phyloP scores from a whole-genome alignment of 2,888 invertebrate genomes.

The Nomada ruficornis region DNA sequence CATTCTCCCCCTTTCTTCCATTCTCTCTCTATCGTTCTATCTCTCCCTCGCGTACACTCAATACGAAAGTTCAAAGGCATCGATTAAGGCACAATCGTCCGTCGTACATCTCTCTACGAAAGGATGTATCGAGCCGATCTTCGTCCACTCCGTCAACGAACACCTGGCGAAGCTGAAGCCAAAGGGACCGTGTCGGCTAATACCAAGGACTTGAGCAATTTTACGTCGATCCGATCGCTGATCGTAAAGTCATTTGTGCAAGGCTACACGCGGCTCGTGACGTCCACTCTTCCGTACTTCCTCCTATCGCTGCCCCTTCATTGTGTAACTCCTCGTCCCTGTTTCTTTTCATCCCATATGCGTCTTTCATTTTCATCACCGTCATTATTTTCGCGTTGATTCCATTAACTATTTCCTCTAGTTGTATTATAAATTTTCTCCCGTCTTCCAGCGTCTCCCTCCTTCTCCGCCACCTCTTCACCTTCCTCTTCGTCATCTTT shows the following conservation, averaged over 20 bases:
- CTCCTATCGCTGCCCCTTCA: background rate
- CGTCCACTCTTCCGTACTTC: conserved; percentile 24
- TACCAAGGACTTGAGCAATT: conserved; percentile 74
- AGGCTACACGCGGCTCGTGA: conserved; percentile 23
- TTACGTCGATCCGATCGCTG: conserved; percentile 70
- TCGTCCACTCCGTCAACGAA: conserved; percentile 55
- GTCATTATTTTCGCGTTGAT: background rate
- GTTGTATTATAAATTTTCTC: background rate
- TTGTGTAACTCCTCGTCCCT: background rate
- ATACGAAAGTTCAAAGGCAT: conserved; percentile 55
- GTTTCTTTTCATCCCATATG: background rate
- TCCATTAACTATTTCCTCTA: background rate
- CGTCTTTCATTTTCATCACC: background rate
- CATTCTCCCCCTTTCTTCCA: conserved; percentile 26
- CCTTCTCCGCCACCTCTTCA: too few relatives aligned
- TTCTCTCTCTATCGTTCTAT: conserved; percentile 21
- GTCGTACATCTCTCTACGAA: conserved; percentile 57
- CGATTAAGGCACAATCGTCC: conserved; percentile 67
- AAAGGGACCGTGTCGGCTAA: conserved; percentile 49
- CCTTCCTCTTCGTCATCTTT: background rate
- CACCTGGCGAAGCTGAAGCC: conserved; percentile 55
- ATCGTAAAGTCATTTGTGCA: conserved; percentile 71
- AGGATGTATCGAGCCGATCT: conserved; percentile 56
- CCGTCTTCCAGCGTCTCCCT: background rate
- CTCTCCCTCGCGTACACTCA: background rate